A percentile compares a stretch with the other conserved stretches of the same genome.
These are phyloP conservation scores for Ectobius pallidus DNA, from an alignment of 2,888 invertebrate species.

Conservation along the genomic window DNA sequence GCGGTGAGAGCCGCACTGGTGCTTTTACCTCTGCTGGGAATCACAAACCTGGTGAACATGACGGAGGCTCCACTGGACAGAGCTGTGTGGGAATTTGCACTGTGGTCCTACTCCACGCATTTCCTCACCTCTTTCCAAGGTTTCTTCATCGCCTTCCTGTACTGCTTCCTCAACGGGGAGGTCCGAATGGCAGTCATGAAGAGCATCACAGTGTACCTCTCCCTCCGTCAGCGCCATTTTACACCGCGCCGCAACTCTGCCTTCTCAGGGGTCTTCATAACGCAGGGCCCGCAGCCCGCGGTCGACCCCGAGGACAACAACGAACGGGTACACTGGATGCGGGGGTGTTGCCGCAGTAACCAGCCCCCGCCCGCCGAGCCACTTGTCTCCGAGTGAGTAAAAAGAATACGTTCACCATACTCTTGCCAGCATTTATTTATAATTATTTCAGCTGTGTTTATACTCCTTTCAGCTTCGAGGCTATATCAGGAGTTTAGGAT, in stretches of 20 bases:
- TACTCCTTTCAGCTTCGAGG: too few species aligned
- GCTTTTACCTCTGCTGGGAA: slow-evolving; percentile 79
- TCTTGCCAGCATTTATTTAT: too few species aligned
- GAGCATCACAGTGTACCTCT: slow-evolving; percentile 57
- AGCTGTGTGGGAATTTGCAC: slow-evolving; percentile 71
- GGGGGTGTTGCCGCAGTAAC: neutral
- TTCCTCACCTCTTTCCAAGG: slow-evolving; percentile 86
- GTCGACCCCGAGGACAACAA: neutral
- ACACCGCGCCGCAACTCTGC: slow-evolving; percentile 47
- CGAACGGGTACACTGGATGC: neutral
- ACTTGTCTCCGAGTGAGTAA: slow-evolving; percentile 30
- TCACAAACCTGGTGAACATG: slow-evolving; percentile 78
- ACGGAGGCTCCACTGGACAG: slow-evolving; percentile 70
- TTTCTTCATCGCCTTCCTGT: slow-evolving; percentile 77
- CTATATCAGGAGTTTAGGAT: too few species aligned
- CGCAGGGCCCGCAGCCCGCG: slow-evolving; percentile 11
- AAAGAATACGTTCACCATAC: neutral
- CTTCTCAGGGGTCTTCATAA: slow-evolving; percentile 47
- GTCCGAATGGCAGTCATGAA: slow-evolving; percentile 57
- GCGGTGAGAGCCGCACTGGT: slow-evolving; percentile 81
- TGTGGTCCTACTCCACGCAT: slow-evolving; percentile 78
- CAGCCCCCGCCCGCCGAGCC: slow-evolving; percentile 16
- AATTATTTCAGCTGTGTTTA: too few species aligned
- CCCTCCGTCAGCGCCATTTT: slow-evolving; percentile 50
- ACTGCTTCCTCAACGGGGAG: slow-evolving; percentile 85